Percentiles rank a stretch among this genome's conserved stretches.
phyloP scores from a whole-genome alignment of 2,888 invertebrate genomes.

The Polylopha cassiicola region DNA sequence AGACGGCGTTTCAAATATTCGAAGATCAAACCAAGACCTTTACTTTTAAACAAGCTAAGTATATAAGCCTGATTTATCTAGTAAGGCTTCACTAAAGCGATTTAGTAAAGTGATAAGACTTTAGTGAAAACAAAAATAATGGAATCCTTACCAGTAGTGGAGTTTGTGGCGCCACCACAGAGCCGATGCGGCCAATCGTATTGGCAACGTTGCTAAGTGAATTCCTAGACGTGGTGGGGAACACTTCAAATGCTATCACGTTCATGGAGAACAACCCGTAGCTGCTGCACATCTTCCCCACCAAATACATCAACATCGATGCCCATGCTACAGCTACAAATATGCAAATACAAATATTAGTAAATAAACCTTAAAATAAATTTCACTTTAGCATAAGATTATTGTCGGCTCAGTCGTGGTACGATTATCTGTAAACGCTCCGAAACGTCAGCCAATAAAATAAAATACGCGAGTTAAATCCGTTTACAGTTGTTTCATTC shows the following conservation, averaged over 20 bases:
- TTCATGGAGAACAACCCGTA: constrained; percentile 80
- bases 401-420: too few species aligned
- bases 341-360: neutral
- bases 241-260: constrained; percentile 82
- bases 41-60: too few species aligned
- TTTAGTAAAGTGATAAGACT: neutral
- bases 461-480: too few species aligned
- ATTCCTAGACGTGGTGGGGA: constrained; percentile 82
- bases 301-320: constrained; percentile 73
- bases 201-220: constrained; percentile 81
- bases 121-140: neutral
- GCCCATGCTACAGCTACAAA: constrained; percentile 57
- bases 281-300: constrained; percentile 82
- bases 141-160: constrained; percentile 76
- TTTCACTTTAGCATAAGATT: too few species aligned
- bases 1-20: too few species aligned
- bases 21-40: too few species aligned
- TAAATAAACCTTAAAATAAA: constrained; percentile 1
- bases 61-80: too few species aligned
- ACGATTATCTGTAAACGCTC: too few species aligned
- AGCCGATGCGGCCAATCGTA: constrained; percentile 80
- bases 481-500: too few species aligned
- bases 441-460: too few species aligned
- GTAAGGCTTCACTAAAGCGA: too few species aligned
- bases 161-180: constrained; percentile 81